Base-by-base conservation (phyloP, 2,797 vertebrate species). In the Mustela erminea region DNA sequence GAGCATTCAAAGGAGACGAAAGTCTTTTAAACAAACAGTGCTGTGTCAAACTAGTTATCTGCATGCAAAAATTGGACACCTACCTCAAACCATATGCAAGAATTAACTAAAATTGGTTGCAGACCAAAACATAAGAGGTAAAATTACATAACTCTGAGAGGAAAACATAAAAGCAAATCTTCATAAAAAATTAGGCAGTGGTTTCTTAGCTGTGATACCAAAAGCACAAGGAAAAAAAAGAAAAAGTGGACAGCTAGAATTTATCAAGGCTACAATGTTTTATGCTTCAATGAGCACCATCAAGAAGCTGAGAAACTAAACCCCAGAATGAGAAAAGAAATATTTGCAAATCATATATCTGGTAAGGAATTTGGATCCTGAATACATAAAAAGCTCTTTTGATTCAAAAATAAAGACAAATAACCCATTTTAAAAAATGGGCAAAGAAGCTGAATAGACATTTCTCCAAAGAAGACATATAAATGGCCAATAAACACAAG, bases 261-360 rank as follows among this genome's bases (percentile, higher is more conserved):
- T 78, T 15, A 84, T 68, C 35, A 25, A 85, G 38, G 35, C 23
- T 77, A 60, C 90, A 87, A 87, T 78, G 20, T 21, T 86, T 46
- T 43, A 8, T 46, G 29, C 35, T 17, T 80, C 72, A 80, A 68
- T 43, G 29, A 80, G 80, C 41, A 62, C 6, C 32, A 43, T 11
- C 14, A 94, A 74, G 54, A 88, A 82, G 74, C 27, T 72, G 27
- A 95, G 86, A 86, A 70, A 35, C 52, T 15, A 87, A 82, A 87
- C 29, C 46, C 72, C 56, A 81, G 54, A 81, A 74, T 74, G n/a
- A 68, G n/a, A 52, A 54, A 35, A 54, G 43, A 29, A 12, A 32
- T 54, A 27, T 43, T 25, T 88, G 35, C 5, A 82, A 58, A 70
- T 70, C n/a, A 54, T n/a, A 7, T 72, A 43, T 46, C 25, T 32